Conservation (phyloP, 2,113 vertebrate genomes). For the Antechinus stuartii region DNA sequence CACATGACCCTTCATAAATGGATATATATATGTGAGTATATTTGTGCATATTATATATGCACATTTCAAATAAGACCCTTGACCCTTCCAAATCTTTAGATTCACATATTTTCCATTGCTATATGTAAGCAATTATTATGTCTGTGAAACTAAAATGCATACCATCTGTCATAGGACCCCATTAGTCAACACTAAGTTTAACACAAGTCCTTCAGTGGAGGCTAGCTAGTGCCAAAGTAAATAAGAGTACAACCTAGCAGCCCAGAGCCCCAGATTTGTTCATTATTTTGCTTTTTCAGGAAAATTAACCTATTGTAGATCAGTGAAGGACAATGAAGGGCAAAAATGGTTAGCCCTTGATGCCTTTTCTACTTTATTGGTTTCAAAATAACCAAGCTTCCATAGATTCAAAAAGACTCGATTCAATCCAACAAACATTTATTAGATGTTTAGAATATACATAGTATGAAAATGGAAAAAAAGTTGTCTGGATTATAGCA, state of each 20-base stretch:
- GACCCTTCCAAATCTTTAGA: slow-evolving; percentile 48
- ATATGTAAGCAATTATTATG: slow-evolving; percentile 48
- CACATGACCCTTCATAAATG: slow-evolving; percentile 47
- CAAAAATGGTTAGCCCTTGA: not conserved
- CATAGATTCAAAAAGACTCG: not conserved
- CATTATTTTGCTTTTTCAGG: slow-evolving; percentile 5
- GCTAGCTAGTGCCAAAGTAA: slow-evolving; percentile 57
- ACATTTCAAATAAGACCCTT: slow-evolving; percentile 37
- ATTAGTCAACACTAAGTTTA: slow-evolving; percentile 48
- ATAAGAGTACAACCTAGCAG: slow-evolving; percentile 38
- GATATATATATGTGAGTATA: not conserved
- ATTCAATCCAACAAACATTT: not conserved
- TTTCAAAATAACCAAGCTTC: not conserved
- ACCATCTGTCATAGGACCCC: slow-evolving; percentile 52
- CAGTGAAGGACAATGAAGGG: not conserved
- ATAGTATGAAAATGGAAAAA: not conserved
- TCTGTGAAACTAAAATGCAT: slow-evolving; percentile 68
- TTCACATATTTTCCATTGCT: slow-evolving; percentile 51
- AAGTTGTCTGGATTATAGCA: not conserved
- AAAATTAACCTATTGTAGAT: not conserved
- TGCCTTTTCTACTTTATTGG: not conserved
- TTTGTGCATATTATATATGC: not conserved
- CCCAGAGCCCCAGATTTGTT: slow-evolving; percentile 44
- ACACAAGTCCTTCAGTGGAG: slow-evolving; percentile 47
- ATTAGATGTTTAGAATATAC: not conserved